These are phyloP conservation scores for Hormiphora californensis DNA, from an alignment of 37 sponge, comb jelly and placozoan species.

Conservation along the genomic window DNA sequence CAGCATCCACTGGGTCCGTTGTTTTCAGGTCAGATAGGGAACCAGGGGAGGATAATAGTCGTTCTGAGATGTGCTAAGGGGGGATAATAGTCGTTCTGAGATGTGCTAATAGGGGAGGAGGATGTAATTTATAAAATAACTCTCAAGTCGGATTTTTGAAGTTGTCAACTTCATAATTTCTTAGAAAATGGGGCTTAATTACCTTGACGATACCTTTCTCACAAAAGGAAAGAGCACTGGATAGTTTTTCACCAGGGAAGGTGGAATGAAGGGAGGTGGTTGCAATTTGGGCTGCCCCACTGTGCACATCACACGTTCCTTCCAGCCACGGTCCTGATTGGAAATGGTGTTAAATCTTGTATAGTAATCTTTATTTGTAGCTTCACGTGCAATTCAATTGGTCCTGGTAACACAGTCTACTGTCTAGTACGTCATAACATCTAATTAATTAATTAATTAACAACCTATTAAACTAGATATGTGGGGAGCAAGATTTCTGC, in stretches of 20 bases:
- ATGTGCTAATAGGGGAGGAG: slow-evolving; percentile 3
- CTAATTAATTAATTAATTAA: too few relatives aligned
- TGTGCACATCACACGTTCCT: slow-evolving; percentile 6
- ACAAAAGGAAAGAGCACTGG: background rate
- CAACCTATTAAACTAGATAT: too few relatives aligned
- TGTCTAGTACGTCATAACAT: too few relatives aligned
- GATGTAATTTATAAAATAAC: too few relatives aligned
- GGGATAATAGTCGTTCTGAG: background rate
- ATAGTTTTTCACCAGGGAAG: slow-evolving; percentile 13
- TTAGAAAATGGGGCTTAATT: too few relatives aligned
- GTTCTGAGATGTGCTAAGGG: background rate
- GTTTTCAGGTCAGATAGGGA: slow-evolving; percentile 28
- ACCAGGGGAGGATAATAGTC: background rate
- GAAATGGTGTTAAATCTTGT: too few relatives aligned
- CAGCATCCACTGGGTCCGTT: slow-evolving; percentile 26
- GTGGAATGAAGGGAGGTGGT: background rate
- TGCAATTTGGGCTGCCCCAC: background rate
- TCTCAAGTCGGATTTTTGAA: too few relatives aligned
- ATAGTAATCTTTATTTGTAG: too few relatives aligned
- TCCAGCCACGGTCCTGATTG: slow-evolving; percentile 13
- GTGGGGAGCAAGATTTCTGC: background rate
- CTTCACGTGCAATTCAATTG: too few relatives aligned
- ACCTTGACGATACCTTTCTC: slow-evolving; percentile 27
- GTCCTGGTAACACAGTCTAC: too few relatives aligned
- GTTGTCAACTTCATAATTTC: too few relatives aligned